Conservation (phyloP, 2,797 vertebrate genomes). For the Tachyglossus aculeatus region DNA sequence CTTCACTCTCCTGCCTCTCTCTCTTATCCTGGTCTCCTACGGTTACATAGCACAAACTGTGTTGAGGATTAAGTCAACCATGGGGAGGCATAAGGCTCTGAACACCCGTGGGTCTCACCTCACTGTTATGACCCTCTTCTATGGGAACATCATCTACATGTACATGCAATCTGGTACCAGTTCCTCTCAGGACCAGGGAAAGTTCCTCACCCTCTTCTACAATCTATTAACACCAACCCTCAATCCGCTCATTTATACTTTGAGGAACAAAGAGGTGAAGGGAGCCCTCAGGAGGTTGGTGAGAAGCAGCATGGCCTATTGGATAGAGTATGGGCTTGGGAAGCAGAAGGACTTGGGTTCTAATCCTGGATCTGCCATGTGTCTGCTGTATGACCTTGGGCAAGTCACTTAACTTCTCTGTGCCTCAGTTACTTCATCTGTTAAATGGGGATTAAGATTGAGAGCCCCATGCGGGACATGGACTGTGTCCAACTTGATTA, state of each 20-base stretch:
- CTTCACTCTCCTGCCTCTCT: conserved; percentile 37
- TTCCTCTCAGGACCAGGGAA: conserved; percentile 48
- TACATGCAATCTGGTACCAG: conserved; percentile 40
- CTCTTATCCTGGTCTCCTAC: conserved; percentile 44
- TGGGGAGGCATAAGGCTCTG: conserved; percentile 28
- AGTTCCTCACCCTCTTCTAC: conserved; percentile 48
- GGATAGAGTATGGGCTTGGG: no score
- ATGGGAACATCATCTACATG: conserved; percentile 44
- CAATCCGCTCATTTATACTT: conserved; percentile 55
- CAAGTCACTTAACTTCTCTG: no score
- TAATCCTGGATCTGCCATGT: no score
- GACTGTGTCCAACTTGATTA: no score
- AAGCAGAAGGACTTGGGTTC: no score
- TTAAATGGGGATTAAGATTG: no score
- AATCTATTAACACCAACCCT: conserved; percentile 49
- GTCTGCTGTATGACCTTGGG: no score
- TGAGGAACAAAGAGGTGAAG: conserved; percentile 55
- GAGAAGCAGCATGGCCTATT: not conserved
- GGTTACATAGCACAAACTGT: conserved; percentile 34
- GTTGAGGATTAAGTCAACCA: conserved; percentile 36
- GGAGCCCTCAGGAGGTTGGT: conserved; percentile 24
- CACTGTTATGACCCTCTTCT: conserved; percentile 48
- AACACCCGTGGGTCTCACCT: conserved; percentile 52
- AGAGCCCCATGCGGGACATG: no score
- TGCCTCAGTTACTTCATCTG: no score